phyloP scores from a whole-genome alignment of 2,113 vertebrate genomes.

The Symphodus melops region DNA sequence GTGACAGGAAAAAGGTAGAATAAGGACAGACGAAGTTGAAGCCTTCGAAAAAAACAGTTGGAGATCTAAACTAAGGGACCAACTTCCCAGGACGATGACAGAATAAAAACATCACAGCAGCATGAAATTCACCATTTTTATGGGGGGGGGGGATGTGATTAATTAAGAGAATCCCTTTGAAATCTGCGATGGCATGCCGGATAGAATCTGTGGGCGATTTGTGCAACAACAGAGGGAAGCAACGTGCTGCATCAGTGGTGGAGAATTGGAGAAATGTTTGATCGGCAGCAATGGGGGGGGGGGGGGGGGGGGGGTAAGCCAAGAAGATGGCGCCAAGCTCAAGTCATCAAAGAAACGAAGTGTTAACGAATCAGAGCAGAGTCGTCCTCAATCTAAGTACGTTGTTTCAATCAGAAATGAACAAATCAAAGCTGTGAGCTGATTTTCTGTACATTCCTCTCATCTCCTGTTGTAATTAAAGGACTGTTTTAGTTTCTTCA shows the following conservation, averaged over 20 bases:
- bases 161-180: slow-evolving; percentile 70
- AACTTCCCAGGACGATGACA: too few relatives aligned
- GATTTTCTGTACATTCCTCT: slow-evolving; percentile 15
- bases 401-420: slow-evolving; percentile 17
- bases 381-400: background rate
- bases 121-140: too few relatives aligned
- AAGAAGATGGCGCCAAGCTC: background rate
- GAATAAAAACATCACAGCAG: too few relatives aligned
- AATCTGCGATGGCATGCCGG: slow-evolving; percentile 44
- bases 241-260: background rate
- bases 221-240: slow-evolving; percentile 34
- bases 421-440: slow-evolving; percentile 7
- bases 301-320: background rate
- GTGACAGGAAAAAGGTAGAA: background rate
- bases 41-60: too few relatives aligned
- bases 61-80: too few relatives aligned
- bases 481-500: slow-evolving; percentile 23
- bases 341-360: slow-evolving; percentile 16
- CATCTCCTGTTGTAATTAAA: slow-evolving; percentile 29
- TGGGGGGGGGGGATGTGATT: slow-evolving; percentile 46
- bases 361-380: slow-evolving; percentile 4
- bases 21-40: too few relatives aligned
- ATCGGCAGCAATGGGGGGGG: slow-evolving; percentile 33
- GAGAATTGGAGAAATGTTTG: slow-evolving; percentile 48
- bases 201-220: slow-evolving; percentile 45